Evolutionary conservation across 2,113 vertebrate genomes (phyloP), one percentile per base, ranked within the genome.

Genomic region (Eulacestoma nigropectus): DNA sequence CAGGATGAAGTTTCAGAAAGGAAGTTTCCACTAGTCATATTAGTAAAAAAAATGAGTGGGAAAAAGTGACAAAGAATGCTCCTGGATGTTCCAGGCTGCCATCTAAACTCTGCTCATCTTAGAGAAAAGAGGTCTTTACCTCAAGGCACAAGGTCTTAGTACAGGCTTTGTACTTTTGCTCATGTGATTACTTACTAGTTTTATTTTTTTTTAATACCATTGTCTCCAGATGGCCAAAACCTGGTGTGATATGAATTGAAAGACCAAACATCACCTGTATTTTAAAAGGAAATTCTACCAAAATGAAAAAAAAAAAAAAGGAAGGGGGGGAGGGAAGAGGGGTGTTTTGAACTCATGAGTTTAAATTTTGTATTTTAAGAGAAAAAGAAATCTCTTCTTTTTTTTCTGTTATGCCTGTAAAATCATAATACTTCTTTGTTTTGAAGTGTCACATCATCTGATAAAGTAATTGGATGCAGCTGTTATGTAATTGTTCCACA

Each of bases 381-480:
- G 55, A 56, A 35, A 77, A 77, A 52, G 4, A n/a, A 46, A 53
- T 7, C 4, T 6, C 17, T 3, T 2, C n/a, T 18, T 12, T 37
- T 68, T 59, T 32, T 14, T 4, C 35, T 60, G 5, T 52, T 67
- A 64, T 62, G 90, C 41, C 49, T 76, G 27, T 65, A 90, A 79
- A 93, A 53, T 73, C 65, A n/a, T 57, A 76, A 75, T 92, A 41
- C 9, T 32, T 52, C 46, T 81, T 73, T 60, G 13, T 80, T 87
- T 84, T 73, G 76, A 84, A 90, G 92, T 90, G 86, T 46, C 83
- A 79, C 44, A 87, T 88, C 53, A 60, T 63, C 73, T 14, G 22
- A 44, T 63, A 65, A 11, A 89, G 70, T 84, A 93, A 95, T 92
- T 94, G 70, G 86, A 63, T 59, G 44, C 74, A 91, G 77, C 49